phyloP scores from a whole-genome alignment of 2,888 invertebrate genomes.

The Luperina testacea region DNA sequence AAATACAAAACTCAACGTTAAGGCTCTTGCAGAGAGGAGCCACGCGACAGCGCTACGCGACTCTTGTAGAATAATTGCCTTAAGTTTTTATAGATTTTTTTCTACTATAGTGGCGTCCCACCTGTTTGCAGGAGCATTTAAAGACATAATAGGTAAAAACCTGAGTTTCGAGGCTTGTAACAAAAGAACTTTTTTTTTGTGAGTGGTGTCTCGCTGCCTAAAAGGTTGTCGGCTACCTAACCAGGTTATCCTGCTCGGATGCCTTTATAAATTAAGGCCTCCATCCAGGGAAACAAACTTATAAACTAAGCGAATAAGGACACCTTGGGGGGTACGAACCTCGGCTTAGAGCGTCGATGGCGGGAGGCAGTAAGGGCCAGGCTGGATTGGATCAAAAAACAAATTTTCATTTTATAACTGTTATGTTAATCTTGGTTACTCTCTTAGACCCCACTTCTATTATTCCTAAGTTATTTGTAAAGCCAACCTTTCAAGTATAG shows the following conservation, averaged over 20 bases:
- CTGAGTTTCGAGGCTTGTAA: conserved; percentile 6
- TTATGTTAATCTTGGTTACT: conserved; percentile 16
- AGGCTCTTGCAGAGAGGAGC: no score
- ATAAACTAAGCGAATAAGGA: neutral
- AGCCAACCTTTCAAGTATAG: conserved; percentile 46
- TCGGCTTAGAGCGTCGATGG: neutral
- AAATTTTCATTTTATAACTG: conserved; percentile 29
- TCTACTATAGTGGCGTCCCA: no score
- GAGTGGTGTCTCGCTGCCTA: neutral
- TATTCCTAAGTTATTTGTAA: conserved; percentile 55
- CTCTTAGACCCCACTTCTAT: conserved; percentile 29
- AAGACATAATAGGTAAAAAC: neutral
- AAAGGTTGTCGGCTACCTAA: no score
- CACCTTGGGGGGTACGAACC: neutral
- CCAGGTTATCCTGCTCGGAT: neutral
- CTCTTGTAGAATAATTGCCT: no score
- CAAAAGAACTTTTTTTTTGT: neutral
- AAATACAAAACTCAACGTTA: no score
- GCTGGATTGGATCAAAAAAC: neutral
- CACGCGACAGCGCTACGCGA: no score
- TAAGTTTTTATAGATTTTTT: no score
- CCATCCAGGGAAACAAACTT: neutral
- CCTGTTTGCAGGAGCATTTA: no score
- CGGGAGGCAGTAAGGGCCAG: neutral
- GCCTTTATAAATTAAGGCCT: neutral